Base-by-base conservation (phyloP, 2,888 invertebrate genomes). In the Pheosia tremula region DNA sequence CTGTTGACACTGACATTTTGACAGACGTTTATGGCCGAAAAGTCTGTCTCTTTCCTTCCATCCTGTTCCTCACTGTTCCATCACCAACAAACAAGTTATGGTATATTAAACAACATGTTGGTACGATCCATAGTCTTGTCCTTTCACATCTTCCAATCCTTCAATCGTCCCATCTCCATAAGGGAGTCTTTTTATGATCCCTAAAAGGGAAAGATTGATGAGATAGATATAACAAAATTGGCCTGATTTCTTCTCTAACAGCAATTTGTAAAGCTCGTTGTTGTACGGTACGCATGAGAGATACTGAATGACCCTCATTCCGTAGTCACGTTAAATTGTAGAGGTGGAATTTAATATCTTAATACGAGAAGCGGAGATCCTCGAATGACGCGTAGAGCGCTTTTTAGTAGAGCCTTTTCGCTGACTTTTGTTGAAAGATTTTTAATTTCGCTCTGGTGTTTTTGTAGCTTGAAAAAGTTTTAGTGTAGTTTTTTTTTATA, bases 201-300 rank as follows among this genome's bases (percentile, higher is more conserved):
- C 24, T 53, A 37, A 50, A 53, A 53, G 53, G 37, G 37, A 53
- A 53, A 53, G 53, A 53, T 53, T 53, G 53, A 53, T 53, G 53
- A 37, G 37, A 53, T 53, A 37, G 53, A 53, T 53, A 53, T 53
- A 53, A 53, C 8, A 24, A 8, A 50, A 50, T 50, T 47, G 47
- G 5, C n/a, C n/a, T 47, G 47, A 47, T 47, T 47, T 47, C 9
- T 47, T 47, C 9, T 37, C 37, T 53, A 53, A 53, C 37, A 37
- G 53, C 53, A 37, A 37, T 37, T 37, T 53, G 36, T 8, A 11
- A 38, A 37, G 37, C 11, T 37, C 53, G 53, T 53, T 37, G 10
- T 53, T 53, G 36, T 53, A 37, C 5, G 10, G 37, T 9, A 53
- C 38, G 53, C 53, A 53, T 53, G 53, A 53, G 0, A 11, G 53